Evolutionary conservation across 2,888 invertebrate genomes (phyloP), one percentile per base, ranked within the genome.

Genomic region (Dendrolimus houi): DNA sequence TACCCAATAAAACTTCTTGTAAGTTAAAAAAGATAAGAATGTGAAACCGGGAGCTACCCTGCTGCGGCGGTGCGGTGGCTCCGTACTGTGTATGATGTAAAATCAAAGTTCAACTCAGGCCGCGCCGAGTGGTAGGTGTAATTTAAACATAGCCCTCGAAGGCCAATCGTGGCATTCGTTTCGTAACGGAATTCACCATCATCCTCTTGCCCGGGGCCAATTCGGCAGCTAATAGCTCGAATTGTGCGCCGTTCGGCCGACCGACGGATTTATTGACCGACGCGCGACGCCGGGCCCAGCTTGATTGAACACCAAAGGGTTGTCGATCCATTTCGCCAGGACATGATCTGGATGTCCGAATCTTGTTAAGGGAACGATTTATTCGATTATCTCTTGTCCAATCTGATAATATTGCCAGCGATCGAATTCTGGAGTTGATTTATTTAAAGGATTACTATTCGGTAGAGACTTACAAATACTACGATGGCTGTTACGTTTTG

Each of bases 181-280:
- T 47, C 66, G 68, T 62, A 60, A 59, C 60, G 77, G 77, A 77
- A 77, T 82, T 71, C 70, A 62, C 63, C 60, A 66, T 62, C 63
- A 63, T 62, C 59, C 68, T 69, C 72, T 73, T 69, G 73, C 72
- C 69, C 72, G 61, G 59, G 70, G 70, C 66, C 75, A 71, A 75
- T 70, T 75, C 70, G 68, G 67, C 66, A 67, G 67, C 67, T 73
- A 74, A 75, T 76, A 75, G 67, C 62, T 72, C 57, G 65, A 66
- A 72, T 70, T 72, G 72, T 67, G 61, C 62, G 58, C 63, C 61
- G 60, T 41, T 63, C 62, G 65, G 61, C 58, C 57, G 56, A 57
- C 58, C 64, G 64, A 69, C 65, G 62, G 66, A 70, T 74, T 71
- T 68, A 68, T 65, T 68, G 64, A 65, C 65, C 60, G 69, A 66